Evolutionary conservation across 2,113 vertebrate species (phyloP).

Genomic region (western clawed frog (Xenopus tropicalis)): UCB_Xtro_10.0 CM004444.2:150980501-150981000

Average conservation of each 20-base stretch:
- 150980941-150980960: conserved; percentile 78
- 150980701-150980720: conserved; percentile 89
- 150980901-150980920: conserved; percentile 88
- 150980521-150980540: conserved; percentile 76
- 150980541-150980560: conserved; percentile 83
- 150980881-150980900: conserved; percentile 97
- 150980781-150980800: conserved; percentile 81
- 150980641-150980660: conserved; percentile 84
- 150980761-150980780: conserved; percentile 83
- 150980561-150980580: conserved; percentile 89
- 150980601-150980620: conserved; percentile 84
- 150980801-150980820: conserved; percentile 77
- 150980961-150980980: conserved; percentile 84
- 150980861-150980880: conserved; percentile 84
- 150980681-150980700: conserved; percentile 89
- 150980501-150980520: conserved; percentile 89
- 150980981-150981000: conserved; percentile 94
- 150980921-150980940: conserved; percentile 90
- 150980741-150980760: conserved; percentile 77
- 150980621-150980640: conserved; percentile 67
- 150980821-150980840: conserved; percentile 75
- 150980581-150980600: conserved; percentile 95
- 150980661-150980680: conserved; percentile 81
- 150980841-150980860: conserved; percentile 84
- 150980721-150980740: conserved; percentile 85